Conservation (phyloP, 2,797 vertebrate genomes). For the Cottoperca gobio region DNA sequence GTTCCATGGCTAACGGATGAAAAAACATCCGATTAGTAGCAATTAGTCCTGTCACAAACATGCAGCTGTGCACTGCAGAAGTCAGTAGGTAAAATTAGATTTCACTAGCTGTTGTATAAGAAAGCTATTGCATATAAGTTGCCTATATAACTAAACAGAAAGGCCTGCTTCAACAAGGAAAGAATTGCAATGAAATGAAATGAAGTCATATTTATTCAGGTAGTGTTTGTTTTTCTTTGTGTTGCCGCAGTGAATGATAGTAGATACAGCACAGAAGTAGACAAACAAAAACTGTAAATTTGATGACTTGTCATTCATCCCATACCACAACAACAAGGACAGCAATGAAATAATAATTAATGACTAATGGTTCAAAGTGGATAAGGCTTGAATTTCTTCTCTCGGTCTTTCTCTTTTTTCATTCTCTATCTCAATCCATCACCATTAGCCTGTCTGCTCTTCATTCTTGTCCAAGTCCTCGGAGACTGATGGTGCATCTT, state of each 20-base stretch:
- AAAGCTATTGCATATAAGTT: neutral
- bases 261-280: neutral
- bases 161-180: neutral
- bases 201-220: neutral
- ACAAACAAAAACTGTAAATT: neutral
- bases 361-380: neutral
- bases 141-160: neutral
- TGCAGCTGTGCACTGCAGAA: too few relatives aligned
- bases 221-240: neutral
- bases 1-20: too few relatives aligned
- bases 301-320: neutral
- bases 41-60: too few relatives aligned
- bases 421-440: neutral
- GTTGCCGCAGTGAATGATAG: neutral
- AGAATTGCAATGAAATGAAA: neutral
- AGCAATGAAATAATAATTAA: neutral
- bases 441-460: neutral
- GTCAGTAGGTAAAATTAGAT: too few relatives aligned
- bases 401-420: neutral
- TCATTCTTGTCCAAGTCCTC: slow-evolving; percentile 40
- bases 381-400: neutral
- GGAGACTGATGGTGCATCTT: slow-evolving; percentile 15
- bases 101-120: neutral
- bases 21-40: too few relatives aligned
- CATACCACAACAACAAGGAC: neutral